A percentile compares a stretch with the other conserved stretches of the same genome.
phyloP scores from a whole-genome alignment of 1,140 invertebrate genomes.

The Zaprionus inermis region DNA sequence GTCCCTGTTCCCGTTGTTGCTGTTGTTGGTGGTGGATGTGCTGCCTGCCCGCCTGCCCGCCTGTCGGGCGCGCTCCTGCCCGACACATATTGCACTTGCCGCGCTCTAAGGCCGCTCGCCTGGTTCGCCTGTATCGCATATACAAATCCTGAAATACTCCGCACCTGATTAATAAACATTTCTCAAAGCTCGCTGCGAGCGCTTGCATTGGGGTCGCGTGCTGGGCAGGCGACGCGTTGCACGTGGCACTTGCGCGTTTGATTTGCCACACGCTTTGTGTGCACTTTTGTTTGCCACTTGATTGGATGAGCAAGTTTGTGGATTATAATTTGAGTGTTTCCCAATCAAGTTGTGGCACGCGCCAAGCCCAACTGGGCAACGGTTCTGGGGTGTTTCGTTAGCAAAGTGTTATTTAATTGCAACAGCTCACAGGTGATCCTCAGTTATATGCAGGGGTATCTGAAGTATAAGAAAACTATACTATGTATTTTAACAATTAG shows the following conservation, averaged over 20 bases:
- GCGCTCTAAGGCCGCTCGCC: constrained; percentile 54
- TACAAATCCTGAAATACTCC: constrained; percentile 36
- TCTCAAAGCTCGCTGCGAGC: not conserved
- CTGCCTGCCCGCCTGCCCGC: constrained; percentile 4
- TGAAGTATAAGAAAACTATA: not conserved
- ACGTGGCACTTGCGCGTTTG: constrained; percentile 14
- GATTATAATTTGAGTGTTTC: constrained; percentile 56
- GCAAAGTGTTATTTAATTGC: constrained; percentile 27
- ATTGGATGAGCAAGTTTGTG: constrained; percentile 50
- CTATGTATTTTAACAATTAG: not conserved
- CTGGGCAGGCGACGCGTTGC: constrained; percentile 28
- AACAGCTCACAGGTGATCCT: not conserved
- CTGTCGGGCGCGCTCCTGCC: not conserved
- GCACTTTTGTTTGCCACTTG: constrained; percentile 53
- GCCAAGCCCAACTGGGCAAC: not conserved
- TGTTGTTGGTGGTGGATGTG: constrained; percentile 44
- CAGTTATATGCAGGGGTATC: not conserved
- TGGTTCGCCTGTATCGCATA: too few species aligned
- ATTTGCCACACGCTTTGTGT: constrained; percentile 39
- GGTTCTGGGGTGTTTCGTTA: not conserved
- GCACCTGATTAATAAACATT: constrained; percentile 68
- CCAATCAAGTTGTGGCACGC: constrained; percentile 39
- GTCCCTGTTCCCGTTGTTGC: constrained; percentile 30
- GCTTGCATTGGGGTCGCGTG: constrained; percentile 46
- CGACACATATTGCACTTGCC: constrained; percentile 75